phyloP scores from a whole-genome alignment of 23 tunicate genomes.

The Ascidia mentula region DNA sequence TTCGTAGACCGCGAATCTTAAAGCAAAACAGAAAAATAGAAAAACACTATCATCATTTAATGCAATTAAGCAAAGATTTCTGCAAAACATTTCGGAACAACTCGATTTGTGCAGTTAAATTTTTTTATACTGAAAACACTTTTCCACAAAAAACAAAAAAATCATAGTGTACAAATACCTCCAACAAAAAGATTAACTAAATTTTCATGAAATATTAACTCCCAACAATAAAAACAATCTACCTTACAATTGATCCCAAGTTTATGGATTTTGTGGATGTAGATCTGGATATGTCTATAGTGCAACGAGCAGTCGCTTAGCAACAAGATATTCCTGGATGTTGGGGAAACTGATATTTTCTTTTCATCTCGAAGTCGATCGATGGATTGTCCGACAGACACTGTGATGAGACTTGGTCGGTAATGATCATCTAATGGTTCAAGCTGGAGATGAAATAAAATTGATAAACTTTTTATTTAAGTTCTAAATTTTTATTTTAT shows the following conservation, averaged over 20 bases:
- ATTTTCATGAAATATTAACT: background rate
- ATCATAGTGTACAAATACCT: no score
- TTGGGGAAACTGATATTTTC: constrained; percentile 41
- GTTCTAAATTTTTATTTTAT: no score
- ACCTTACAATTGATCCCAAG: constrained; percentile 75
- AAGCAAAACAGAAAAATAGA: no score
- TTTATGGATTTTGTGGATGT: constrained; percentile 45
- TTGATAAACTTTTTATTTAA: no score
- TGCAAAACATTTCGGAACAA: no score
- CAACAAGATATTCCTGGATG: constrained; percentile 51
- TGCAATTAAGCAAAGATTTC: no score
- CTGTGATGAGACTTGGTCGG: constrained; percentile 50
- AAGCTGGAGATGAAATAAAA: constrained; percentile 23
- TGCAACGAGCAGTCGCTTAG: constrained; percentile 30
- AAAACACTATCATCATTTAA: no score
- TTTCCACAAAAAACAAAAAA: no score
- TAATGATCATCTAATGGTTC: constrained; percentile 57
- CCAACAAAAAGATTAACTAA: no score
- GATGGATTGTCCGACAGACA: constrained; percentile 28
- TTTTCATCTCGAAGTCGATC: constrained; percentile 23
- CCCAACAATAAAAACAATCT: background rate
- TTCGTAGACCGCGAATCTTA: constrained; percentile 26
- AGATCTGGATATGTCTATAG: constrained; percentile 36
- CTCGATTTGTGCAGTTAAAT: no score
- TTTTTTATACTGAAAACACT: no score